phyloP scores from a whole-genome alignment of 2,888 invertebrate genomes.

The Phalera bucephala region DNA sequence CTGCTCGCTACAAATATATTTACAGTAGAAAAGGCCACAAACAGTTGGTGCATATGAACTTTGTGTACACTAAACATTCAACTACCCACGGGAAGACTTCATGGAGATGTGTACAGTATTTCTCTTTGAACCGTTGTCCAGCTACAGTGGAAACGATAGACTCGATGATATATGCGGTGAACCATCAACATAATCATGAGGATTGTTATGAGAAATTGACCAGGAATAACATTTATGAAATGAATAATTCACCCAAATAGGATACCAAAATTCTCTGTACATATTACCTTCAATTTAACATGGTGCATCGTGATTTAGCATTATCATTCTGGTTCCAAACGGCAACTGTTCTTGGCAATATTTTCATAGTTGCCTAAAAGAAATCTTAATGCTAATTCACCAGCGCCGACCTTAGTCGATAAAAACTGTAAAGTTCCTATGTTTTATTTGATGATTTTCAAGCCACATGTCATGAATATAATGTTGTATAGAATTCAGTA shows the following conservation, averaged over 20 bases:
- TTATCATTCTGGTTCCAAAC: too few species aligned
- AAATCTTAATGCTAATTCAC: conserved; percentile 5
- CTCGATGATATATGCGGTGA: conserved; percentile 73
- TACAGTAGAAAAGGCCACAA: conserved; percentile 80
- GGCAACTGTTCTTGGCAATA: too few species aligned
- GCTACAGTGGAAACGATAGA: conserved; percentile 79
- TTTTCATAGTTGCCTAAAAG: too few species aligned
- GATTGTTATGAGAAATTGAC: conserved; percentile 73
- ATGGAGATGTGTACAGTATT: conserved; percentile 79
- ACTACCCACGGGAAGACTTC: conserved; percentile 79
- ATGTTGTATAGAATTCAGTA: conserved; percentile 28
- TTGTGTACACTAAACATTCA: conserved; percentile 80
- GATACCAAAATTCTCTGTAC: conserved; percentile 21
- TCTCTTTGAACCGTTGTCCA: conserved; percentile 77
- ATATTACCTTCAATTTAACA: too few species aligned
- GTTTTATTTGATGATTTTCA: conserved; percentile 37
- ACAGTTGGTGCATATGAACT: conserved; percentile 79
- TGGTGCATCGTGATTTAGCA: too few species aligned
- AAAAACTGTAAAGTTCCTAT: conserved; percentile 66
- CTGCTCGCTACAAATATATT: conserved; percentile 75
- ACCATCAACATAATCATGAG: conserved; percentile 78
- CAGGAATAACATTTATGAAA: conserved; percentile 77
- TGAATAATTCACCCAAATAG: conserved; percentile 67
- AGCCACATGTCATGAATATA: conserved; percentile 14
- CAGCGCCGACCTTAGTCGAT: conserved; percentile 20